phyloP scores from a whole-genome alignment of 2,888 invertebrate species.

The Tuberolachnus salignus region DNA sequence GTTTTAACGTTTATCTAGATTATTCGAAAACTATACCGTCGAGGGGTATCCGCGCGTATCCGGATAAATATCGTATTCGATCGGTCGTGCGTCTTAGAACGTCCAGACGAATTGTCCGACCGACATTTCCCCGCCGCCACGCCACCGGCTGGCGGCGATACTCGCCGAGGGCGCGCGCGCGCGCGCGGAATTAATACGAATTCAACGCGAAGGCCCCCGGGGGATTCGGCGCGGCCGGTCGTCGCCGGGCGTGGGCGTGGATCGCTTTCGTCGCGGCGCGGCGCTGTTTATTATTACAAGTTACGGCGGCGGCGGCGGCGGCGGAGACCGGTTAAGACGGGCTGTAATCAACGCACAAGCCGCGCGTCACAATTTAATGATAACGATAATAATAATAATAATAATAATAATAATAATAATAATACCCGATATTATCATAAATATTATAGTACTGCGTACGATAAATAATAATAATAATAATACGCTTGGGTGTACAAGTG shows the following conservation, averaged over 20 bases:
- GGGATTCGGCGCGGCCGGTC: slow-evolving; percentile 50
- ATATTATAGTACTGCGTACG: too few relatives aligned
- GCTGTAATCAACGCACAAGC: slow-evolving; percentile 50
- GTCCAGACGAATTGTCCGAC: too few relatives aligned
- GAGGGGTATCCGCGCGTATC: too few relatives aligned
- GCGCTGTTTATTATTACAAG: slow-evolving; percentile 53
- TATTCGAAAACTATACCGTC: too few relatives aligned
- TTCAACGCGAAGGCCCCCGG: slow-evolving; percentile 38
- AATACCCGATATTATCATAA: background rate
- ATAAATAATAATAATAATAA: too few relatives aligned
- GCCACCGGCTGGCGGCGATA: too few relatives aligned
- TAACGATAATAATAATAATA: slow-evolving; percentile 16
- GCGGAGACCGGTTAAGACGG: slow-evolving; percentile 51
- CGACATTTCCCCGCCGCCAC: too few relatives aligned
- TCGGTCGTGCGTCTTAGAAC: background rate
- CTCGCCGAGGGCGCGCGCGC: too few relatives aligned
- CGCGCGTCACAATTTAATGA: slow-evolving; percentile 52
- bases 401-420: slow-evolving; percentile 1
- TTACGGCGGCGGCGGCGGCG: slow-evolving; percentile 38
- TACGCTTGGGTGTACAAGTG: too few relatives aligned
- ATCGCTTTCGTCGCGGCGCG: slow-evolving; percentile 48
- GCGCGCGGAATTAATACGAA: slow-evolving; percentile 39
- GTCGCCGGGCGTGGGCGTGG: slow-evolving; percentile 55
- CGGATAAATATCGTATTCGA: too few relatives aligned
- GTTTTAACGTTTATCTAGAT: too few relatives aligned